Base-by-base conservation (phyloP, 2,888 invertebrate species). In the Panzeria rudis region DNA sequence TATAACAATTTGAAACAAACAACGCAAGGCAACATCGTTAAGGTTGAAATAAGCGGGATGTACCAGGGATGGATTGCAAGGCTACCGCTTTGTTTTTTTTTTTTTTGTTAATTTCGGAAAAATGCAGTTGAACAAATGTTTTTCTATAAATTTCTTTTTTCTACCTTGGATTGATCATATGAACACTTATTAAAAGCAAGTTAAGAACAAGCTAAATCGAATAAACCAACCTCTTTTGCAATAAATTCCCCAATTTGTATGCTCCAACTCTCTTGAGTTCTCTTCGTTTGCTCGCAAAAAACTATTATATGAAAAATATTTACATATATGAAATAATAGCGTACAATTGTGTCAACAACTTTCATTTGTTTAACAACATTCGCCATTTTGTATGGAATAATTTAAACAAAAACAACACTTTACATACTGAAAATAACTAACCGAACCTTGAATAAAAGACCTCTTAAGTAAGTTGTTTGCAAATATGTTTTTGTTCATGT, bases 311-410 rank as follows among this genome's bases (percentile, higher is more conserved):
- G 23, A 59, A 29, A 56, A 23, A 32, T 17, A 17, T 9, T 17
- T 6, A 41, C 0, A 52, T 11, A 23, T 35, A 29, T 56, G 6
- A 72, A 17, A 47, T 66, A 38, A 35, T 66, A 47, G 25, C 25
- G 56, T 38, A 41, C 6, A n/a, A 69, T 38, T 69, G 61, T 52
- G 62, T 62, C 9, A 41, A 61, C 44, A 61, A 47, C 66, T 71
- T 81, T 85, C 69, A 81, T 77, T 85, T 81, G 73, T 59, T 69
- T 13, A 71, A 68, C 72, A 50, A 54, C 54, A 23, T n/a, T 72
- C n/a, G 50, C 35, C 61, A 52, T 20, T 61, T 59, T 25, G 25
- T n/a, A 64, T 80, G 25, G 81, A 50, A 76, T 77, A 76, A 84
- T 66, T 61, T 64, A 2, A 56, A 56, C n/a, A 29, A 32, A 52